Evolutionary conservation across 1,140 invertebrate genomes (phyloP), one percentile per base, ranked within the genome.

Genomic region (Drosophila prosaltans): DNA sequence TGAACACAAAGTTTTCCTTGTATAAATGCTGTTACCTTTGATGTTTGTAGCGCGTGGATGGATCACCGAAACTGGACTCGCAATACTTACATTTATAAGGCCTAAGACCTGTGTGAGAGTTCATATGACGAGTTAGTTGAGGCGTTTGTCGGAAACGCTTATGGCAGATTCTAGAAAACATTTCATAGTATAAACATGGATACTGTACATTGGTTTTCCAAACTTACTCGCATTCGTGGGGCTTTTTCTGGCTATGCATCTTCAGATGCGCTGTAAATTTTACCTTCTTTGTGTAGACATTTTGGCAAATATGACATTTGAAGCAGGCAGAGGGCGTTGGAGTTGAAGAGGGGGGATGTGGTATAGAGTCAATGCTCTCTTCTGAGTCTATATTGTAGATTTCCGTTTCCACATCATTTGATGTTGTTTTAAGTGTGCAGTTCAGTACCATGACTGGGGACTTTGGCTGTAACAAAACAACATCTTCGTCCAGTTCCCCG

Each of bases 11-110:
- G 0, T 28, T 10, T 40, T 16, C 8, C 30, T 8, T 21, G 1
- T 10, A 30, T 1, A 3, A 8, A 5, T 7, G 3, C 6, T 36
- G 9, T 16, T 7, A 93, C 94, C 94, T 93, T 80, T 94, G 93
- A 63, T 94, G 94, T 68, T 94, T 94, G 62, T 94, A 94, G 2
- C 93, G 82, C 2, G 93, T 94, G 36, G 94, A 94, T 54, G 93
- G 94, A 90, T 94, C 94, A 0, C 95, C 95, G 90, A 96, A 96
- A 30, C 94, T 92, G 7, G 95, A 93, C 57, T 95, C 93, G 89
- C 96, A 96, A 26, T 95, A 93, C 63, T 95, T 74, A n/a, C 91
- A 92, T 61, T 91, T 90, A 26, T 89, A 92, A 6, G 91, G 91
- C 0, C 91, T 76, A 9, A 74, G 70, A 2, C 91, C 91, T 0